These are phyloP conservation scores for Drosophila yakuba DNA, from an alignment of 1,140 invertebrate species.

Conservation along the genomic window DNA sequence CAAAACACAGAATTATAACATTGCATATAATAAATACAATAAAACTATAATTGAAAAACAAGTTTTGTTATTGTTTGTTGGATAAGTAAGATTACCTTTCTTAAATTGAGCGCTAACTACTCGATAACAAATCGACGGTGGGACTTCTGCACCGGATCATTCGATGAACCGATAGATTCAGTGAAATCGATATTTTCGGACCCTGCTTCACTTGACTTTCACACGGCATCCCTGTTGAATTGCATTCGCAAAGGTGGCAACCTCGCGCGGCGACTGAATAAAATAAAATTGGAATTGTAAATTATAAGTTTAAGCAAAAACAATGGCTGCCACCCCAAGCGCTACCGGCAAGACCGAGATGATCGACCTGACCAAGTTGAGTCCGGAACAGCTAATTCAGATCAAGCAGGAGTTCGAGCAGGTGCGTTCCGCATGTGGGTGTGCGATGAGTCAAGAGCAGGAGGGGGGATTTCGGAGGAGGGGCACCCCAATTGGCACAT, in stretches of 20 bases:
- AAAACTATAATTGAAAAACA: slow-evolving; percentile 65
- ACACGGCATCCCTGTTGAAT: not conserved
- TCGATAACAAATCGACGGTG: not conserved
- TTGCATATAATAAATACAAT: slow-evolving; percentile 83
- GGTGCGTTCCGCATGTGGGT: slow-evolving; percentile 85
- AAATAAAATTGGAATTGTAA: slow-evolving; percentile 46
- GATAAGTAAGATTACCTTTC: too few species aligned
- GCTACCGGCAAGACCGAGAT: slow-evolving; percentile 86
- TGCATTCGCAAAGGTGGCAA: slow-evolving; percentile 3
- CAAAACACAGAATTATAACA: slow-evolving; percentile 83
- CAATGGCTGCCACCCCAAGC: slow-evolving; percentile 64
- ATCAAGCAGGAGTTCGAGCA: slow-evolving; percentile 95
- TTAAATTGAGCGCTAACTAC: not conserved
- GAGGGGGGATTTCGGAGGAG: not conserved
- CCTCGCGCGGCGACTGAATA: slow-evolving; percentile 11
- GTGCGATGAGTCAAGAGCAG: slow-evolving; percentile 31
- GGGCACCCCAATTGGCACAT: slow-evolving; percentile 42
- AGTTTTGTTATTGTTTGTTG: too few species aligned
- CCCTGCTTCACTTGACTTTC: too few species aligned
- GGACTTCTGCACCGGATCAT: too few species aligned
- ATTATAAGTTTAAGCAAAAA: slow-evolving; percentile 61
- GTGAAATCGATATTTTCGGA: not conserved
- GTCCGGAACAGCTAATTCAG: slow-evolving; percentile 91
- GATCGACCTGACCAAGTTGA: slow-evolving; percentile 91
- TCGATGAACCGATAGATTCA: too few species aligned